These are phyloP conservation scores for Coelogynopora nodosa DNA, from an alignment of 2,888 invertebrate species.

Conservation along the genomic window DNA sequence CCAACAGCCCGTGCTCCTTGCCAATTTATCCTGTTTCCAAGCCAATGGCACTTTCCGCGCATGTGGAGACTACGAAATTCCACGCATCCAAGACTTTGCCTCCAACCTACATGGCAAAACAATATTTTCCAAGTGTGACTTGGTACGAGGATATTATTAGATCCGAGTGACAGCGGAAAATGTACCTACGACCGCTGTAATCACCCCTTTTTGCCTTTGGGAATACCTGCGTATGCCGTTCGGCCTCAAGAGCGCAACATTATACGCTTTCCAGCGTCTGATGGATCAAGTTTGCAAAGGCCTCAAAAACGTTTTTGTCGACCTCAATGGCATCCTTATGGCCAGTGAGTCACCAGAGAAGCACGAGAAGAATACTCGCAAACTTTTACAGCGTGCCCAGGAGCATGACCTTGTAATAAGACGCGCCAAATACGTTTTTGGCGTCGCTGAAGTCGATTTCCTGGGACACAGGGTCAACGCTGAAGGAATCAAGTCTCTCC, in stretches of 20 bases:
- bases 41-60: conserved; percentile 42
- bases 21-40: conserved; percentile 58
- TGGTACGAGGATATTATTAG: conserved; percentile 47
- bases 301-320: conserved; percentile 33
- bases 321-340: conserved; percentile 45
- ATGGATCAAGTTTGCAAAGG: conserved; percentile 38
- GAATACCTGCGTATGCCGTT: conserved; percentile 43
- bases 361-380: conserved; percentile 45
- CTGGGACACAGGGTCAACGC: neutral
- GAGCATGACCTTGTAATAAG: conserved; percentile 46
- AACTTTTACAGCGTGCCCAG: conserved; percentile 45
- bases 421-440: conserved; percentile 48
- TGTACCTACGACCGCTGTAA: conserved; percentile 47
- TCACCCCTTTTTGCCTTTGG: conserved; percentile 43
- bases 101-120: conserved; percentile 45
- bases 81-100: conserved; percentile 47
- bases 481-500: neutral
- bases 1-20: conserved; percentile 59
- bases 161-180: conserved; percentile 45
- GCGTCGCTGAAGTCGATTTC: conserved; percentile 25
- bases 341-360: conserved; percentile 43
- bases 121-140: conserved; percentile 48
- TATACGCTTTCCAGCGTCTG: conserved; percentile 43
- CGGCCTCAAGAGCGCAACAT: conserved; percentile 42
- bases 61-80: conserved; percentile 41